Evolutionary conservation across 1,140 invertebrate genomes (phyloP), one percentile per base, ranked within the genome.

Genomic region (Meloidogyne floridensis): DNA sequence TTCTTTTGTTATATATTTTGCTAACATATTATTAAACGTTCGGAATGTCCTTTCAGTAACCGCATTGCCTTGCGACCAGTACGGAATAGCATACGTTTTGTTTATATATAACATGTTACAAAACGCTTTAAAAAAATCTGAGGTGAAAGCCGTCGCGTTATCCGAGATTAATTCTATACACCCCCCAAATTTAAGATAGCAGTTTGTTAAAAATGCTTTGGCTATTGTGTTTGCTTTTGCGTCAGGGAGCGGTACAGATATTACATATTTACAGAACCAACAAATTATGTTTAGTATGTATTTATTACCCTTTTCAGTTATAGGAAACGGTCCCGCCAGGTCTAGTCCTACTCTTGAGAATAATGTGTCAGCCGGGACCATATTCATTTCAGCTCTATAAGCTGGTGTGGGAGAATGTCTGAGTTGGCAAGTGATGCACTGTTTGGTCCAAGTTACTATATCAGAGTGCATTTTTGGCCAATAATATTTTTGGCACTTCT

Each of bases 251-350:
- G 79, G 79, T 2, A 80, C 73, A 7, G 79, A 80, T 20, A 80
- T 80, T 2, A 75, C 79, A 53, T 80, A 80, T 42, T 78, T 72
- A 2, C 77, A 43, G 8, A 80, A 80, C 70, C 75, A 80, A n/a
- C 79, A 80, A 2, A 80, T 47, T 13, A 80, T 80, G 8, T 80
- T 80, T 20, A 80, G 13, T 8, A 80, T 81, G 73, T 80, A 42
- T 47, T 51, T 43, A 18, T 80, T 80, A 10, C 79, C 79, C 80
- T 10, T 42, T 9, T 2, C 32, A 7, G 79, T 80, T 8, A 80
- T 18, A 51, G 79, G 79, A 73, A 80, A 79, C 0, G 79, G 70
- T 43, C 79, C 79, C 9, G 43, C 43, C 9, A 80, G 8, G 75
- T 80, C 79, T 5, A 80, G 7, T 15, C 72, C 72, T n/a, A 73